Base-by-base conservation (phyloP, 1,140 invertebrate species). In the Linepithema humile region DNA sequence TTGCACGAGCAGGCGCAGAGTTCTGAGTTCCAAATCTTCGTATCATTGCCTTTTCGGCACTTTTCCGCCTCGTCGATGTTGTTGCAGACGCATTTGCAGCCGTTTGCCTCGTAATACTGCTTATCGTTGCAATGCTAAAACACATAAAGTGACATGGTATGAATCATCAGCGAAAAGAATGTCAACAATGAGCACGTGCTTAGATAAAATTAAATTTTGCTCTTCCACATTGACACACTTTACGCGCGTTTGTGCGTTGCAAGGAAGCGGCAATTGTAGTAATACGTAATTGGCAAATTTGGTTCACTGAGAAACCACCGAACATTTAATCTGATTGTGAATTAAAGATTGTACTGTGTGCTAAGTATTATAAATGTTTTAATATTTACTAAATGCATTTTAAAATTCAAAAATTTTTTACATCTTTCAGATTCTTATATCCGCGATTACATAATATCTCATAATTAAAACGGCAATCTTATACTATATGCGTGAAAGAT, bases 1-100 rank as follows among this genome's bases (percentile, higher is more conserved):
- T 95, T 92, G 85, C 96, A 97, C 65, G 93, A 91, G 80, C 96
- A 97, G 23, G 88, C 86, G 87, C 96, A 97, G 0, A 90, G 91
- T 23, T 94, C 90, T 7, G 95, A 92, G 87, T 97, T 95, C 96
- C 96, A 97, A 15, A 95, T 89, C 89, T 96, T 96, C n/a, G 90
- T 94, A 0, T 85, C 83, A 78, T 93, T 92, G 3, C 94, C 92
- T 20, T 90, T 88, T 43, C 88, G 84, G 88, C 96, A 97, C 78
- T 96, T 96, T 10, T 93, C 88, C 64, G 94, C 90, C 32, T 96
- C 96, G 77, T 96, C 96, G 4, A 90, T 88, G 86, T 97, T 96
- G 5, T 88, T 94, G 86, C 96, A 97, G 32, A 88, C 85, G 89
- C 96, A 97, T 38, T 91, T 92, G 85, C 96, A 97, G 85, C 95